Evolutionary conservation across 2,888 invertebrate genomes (phyloP).

Genomic region (Ennomos quercinarius): DNA sequence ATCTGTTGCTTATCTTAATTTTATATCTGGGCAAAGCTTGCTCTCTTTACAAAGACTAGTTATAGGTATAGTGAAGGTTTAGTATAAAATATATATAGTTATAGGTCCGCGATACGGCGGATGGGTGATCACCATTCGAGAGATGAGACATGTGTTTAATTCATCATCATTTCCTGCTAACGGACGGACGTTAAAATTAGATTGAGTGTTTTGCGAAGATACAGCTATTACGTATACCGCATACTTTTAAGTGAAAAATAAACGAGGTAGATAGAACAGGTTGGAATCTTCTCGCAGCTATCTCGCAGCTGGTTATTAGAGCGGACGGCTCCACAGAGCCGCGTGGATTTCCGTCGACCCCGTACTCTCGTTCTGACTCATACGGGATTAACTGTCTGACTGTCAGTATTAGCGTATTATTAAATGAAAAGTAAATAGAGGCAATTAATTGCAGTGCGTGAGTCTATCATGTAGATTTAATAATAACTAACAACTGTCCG

Average conservation of each 20-base stretch:
- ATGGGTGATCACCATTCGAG: not conserved
- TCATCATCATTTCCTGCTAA: conserved; percentile 58
- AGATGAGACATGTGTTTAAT: conserved; percentile 42
- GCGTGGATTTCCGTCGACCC: conserved; percentile 69
- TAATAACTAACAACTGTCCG: conserved; percentile 51
- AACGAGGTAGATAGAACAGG: conserved; percentile 53
- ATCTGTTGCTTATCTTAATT: conserved; percentile 7
- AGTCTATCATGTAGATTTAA: conserved; percentile 66
- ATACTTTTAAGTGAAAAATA: conserved; percentile 55
- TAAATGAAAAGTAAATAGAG: conserved; percentile 39
- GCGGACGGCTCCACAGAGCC: conserved; percentile 45
- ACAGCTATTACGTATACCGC: conserved; percentile 42
- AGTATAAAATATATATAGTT: too few species aligned
- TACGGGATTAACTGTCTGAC: conserved; percentile 55
- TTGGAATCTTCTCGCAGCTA: conserved; percentile 33
- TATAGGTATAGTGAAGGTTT: not conserved
- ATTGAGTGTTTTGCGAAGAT: conserved; percentile 52
- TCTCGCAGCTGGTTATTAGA: conserved; percentile 54
- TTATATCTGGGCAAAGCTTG: conserved; percentile 4
- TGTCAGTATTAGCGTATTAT: conserved; percentile 46
- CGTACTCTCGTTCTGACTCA: conserved; percentile 45
- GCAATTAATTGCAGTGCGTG: conserved; percentile 54
- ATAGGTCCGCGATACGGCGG: conserved; percentile 2
- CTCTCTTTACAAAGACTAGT: conserved; percentile 1
- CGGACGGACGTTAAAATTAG: conserved; percentile 53